A percentile compares a stretch with the other conserved stretches of the same genome.
Evolutionary conservation across 2,797 vertebrate genomes (phyloP).

Genomic region (Zenarchopterus dispar): DNA sequence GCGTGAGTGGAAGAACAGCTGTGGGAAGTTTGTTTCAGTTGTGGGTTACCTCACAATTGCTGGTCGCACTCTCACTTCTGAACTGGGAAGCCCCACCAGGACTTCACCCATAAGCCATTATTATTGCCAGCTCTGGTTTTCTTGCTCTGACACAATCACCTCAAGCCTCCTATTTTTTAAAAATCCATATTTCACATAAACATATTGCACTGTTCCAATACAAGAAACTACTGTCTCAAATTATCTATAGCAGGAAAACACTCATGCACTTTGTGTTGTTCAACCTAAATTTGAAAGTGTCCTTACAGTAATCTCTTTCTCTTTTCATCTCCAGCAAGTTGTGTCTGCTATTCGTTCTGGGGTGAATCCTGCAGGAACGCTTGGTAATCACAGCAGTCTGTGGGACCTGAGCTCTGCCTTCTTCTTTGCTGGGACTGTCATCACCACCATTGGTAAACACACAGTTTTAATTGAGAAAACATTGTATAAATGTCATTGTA

Average conservation of each 20-base stretch:
- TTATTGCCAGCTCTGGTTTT: slow-evolving; percentile 4
- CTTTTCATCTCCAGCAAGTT: slow-evolving; percentile 84
- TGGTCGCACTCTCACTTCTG: too few species aligned
- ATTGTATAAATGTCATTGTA: background rate
- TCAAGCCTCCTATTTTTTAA: background rate
- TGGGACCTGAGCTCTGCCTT: slow-evolving; percentile 98
- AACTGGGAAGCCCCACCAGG: too few species aligned
- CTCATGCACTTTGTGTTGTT: background rate
- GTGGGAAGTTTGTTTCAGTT: background rate
- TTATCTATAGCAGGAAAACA: slow-evolving; percentile 7
- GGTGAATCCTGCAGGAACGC: slow-evolving; percentile 91
- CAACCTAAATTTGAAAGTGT: background rate
- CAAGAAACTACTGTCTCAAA: background rate
- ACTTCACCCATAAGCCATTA: background rate
- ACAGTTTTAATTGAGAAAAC: background rate
- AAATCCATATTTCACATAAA: too few species aligned
- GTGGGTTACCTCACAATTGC: too few species aligned
- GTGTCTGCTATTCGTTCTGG: slow-evolving; percentile 94
- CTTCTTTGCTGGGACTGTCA: slow-evolving; percentile 98
- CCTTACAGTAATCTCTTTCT: background rate
- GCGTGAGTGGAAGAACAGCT: background rate
- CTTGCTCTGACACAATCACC: background rate
- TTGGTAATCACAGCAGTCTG: slow-evolving; percentile 92
- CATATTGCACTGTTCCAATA: background rate
- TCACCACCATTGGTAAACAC: slow-evolving; percentile 93